Evolutionary conservation across 2,113 vertebrate species (phyloP).

Genomic region (Morphnarchus princeps): DNA sequence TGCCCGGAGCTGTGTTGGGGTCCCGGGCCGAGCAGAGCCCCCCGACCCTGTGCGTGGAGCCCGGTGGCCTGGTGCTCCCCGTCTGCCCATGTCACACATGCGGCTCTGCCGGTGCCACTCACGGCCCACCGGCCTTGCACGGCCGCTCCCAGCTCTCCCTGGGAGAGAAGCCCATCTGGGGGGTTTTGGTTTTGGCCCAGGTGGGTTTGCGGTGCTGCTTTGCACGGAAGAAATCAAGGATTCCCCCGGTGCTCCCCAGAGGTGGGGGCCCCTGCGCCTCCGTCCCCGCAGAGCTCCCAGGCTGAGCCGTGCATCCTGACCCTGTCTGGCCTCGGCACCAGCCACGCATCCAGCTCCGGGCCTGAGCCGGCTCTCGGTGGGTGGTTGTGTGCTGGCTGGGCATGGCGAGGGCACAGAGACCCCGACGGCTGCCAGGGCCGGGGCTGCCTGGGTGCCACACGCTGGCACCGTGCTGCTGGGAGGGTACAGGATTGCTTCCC

Average conservation of each 20-base stretch:
- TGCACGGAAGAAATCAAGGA: neutral
- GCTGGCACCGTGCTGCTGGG: neutral
- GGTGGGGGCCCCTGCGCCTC: neutral
- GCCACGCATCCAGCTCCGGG: neutral
- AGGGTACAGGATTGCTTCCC: neutral
- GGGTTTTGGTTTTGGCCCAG: too few species aligned
- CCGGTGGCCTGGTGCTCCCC: rapidly evolving
- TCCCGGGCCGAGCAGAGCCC: neutral
- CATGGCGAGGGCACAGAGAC: rapidly evolving
- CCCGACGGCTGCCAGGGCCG: neutral
- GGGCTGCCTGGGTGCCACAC: neutral
- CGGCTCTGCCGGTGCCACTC: rapidly evolving
- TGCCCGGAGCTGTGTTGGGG: neutral
- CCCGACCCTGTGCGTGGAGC: rapidly evolving
- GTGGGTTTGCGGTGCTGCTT: neutral
- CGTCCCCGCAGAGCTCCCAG: rapidly evolving
- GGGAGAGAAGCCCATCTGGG: neutral
- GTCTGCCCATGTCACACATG: rapidly evolving
- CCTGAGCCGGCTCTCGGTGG: neutral
- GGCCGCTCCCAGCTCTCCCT: neutral
- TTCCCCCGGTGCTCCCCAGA: neutral
- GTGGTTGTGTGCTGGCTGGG: neutral
- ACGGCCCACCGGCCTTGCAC: too few species aligned
- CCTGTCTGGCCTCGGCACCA: rapidly evolving
- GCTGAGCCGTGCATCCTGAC: neutral